Evolutionary conservation across 1,140 invertebrate species (phyloP).

Genomic region (Euura saliciscinereae): DNA sequence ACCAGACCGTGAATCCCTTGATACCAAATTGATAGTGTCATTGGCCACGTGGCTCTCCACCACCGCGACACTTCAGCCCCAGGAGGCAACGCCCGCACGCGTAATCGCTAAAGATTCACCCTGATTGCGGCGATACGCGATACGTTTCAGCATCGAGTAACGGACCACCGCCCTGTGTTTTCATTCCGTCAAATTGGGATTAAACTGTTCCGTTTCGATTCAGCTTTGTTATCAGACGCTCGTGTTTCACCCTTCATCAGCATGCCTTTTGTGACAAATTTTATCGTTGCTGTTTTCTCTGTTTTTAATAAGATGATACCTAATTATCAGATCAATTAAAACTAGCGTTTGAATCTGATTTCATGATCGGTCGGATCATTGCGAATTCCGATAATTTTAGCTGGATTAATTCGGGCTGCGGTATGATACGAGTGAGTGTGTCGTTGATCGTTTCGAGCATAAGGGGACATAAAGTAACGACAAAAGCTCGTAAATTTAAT

Average conservation of each 20-base stretch:
- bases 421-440: no score
- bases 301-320: no score
- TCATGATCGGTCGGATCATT: no score
- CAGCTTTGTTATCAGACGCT: neutral
- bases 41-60: conserved; percentile 10
- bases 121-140: neutral
- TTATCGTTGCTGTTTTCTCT: no score
- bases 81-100: neutral
- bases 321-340: no score
- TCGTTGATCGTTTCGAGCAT: no score
- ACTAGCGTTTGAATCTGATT: no score
- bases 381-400: no score
- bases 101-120: conserved; percentile 6
- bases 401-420: no score
- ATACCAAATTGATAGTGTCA: conserved; percentile 15
- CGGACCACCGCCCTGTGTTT: neutral
- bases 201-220: conserved; percentile 9
- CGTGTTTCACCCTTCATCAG: neutral
- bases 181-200: conserved; percentile 8
- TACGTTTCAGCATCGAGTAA: neutral
- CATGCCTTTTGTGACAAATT: no score
- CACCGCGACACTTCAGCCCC: neutral
- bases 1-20: neutral
- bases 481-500: conserved; percentile 14
- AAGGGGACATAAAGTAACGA: neutral